A percentile compares a stretch with the other conserved stretches of the same genome.
These are phyloP conservation scores for Diadema setosum DNA, from an alignment of 35 echinoderm and acorn worm species.

Conservation along the genomic window DNA sequence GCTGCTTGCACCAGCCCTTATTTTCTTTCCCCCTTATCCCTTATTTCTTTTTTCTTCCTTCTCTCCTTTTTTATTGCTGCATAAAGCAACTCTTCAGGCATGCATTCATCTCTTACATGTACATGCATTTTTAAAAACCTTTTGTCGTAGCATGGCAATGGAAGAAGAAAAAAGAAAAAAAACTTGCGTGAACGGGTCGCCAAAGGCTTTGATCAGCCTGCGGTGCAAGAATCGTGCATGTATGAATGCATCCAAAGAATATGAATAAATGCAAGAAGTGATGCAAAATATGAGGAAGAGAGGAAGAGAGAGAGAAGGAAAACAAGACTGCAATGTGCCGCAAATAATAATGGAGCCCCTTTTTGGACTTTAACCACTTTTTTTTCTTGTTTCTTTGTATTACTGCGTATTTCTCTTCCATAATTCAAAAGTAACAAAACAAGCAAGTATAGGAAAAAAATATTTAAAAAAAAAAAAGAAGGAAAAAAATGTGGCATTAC, in stretches of 20 bases:
- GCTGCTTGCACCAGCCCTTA: too few species aligned
- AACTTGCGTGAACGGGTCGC: neutral
- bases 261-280: neutral
- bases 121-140: slow-evolving; percentile 12
- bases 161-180: neutral
- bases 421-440: neutral
- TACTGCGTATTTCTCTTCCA: neutral
- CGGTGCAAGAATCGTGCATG: neutral
- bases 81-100: neutral
- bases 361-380: neutral
- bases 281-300: neutral
- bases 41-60: too few species aligned
- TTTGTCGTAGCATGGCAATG: too few species aligned
- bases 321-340: too few species aligned
- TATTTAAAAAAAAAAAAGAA: too few species aligned
- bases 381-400: neutral
- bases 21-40: too few species aligned
- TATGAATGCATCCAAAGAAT: neutral
- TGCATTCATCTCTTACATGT: neutral
- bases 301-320: neutral
- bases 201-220: neutral
- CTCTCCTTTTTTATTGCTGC: neutral
- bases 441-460: neutral
- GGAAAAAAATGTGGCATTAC: neutral
- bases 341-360: neutral